Base-by-base conservation (phyloP, 2,888 invertebrate genomes). In the Lapara coniferarum region DNA sequence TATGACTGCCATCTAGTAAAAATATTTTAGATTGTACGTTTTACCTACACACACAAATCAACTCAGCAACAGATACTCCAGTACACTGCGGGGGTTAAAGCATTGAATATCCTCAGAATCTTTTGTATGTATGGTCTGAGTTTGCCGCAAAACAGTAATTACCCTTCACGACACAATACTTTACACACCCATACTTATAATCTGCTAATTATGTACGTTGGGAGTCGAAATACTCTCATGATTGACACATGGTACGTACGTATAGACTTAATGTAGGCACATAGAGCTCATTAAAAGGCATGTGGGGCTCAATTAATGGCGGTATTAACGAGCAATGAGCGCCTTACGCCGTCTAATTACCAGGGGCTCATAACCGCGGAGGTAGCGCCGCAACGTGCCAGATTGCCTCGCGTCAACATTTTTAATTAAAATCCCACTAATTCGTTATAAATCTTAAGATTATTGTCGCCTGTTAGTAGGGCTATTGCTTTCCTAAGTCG, bases 321-420 rank as follows among this genome's bases (percentile, higher is more conserved):
- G 70, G 71, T 79, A 78, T 79, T 79, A 79, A 80, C 75, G 81
- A 79, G 79, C 76, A 80, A 76, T 80, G 74, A 75, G 74, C 66
- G 71, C 71, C 79, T 76, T 55, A 73, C 71, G 66, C 72, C 71
- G 73, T 76, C 74, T 76, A 78, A 77, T 78, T 78, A 78, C 66
- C 69, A 37, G 37, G 63, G 44, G 10, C 14, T 10, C 16, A 16
- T 10, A 46, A 16, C 46, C 59, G 19, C 55, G 12, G 55, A 37
- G 37, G 37, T 6, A 8, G 37, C 37, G 37, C 37, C 16, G 8
- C 59, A 46, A 16, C 44, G 10, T 16, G 59, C 46, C 59, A 59
- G 49, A 63, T 49, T 49, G 63, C 63, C 63, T 49, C 46, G 63
- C 49, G 46, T 63, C 19, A 46, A 49, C 63, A 19, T 63, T 63